A percentile compares a stretch with the other conserved stretches of the same genome.
These are phyloP conservation scores for Drosophila cracens DNA, from an alignment of 2,888 invertebrate genomes.

Conservation along the genomic window DNA sequence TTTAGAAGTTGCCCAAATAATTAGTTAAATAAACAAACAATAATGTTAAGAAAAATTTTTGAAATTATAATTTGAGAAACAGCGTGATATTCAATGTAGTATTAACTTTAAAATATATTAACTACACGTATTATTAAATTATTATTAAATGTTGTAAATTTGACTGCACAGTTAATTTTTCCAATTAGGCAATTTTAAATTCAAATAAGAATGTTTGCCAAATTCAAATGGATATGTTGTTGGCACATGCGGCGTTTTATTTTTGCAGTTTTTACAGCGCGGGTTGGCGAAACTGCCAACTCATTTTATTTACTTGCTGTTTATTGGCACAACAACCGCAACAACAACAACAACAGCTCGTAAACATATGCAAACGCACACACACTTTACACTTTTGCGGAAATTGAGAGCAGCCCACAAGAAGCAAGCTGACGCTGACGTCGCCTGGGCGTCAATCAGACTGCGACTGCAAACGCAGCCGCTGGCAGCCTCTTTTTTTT, in stretches of 20 bases:
- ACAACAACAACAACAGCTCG: conserved; percentile 11
- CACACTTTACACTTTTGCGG: conserved; percentile 42
- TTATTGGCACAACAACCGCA: conserved; percentile 27
- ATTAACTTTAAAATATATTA: not conserved
- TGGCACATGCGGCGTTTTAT: not conserved
- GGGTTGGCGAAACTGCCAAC: conserved; percentile 18
- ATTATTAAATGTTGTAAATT: not conserved
- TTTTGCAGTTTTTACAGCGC: conserved; percentile 3
- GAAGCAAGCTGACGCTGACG: conserved; percentile 12
- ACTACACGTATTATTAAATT: not conserved
- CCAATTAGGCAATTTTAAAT: conserved; percentile 13
- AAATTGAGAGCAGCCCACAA: conserved; percentile 56
- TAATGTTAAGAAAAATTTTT: not conserved
- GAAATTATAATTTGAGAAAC: not conserved
- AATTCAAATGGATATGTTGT: conserved; percentile 1
- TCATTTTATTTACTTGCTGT: conserved; percentile 34
- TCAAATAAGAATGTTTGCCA: not conserved
- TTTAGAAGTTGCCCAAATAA: conserved; percentile 42
- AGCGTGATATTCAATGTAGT: not conserved
- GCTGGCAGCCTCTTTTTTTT: conserved; percentile 17
- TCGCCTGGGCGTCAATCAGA: conserved; percentile 64
- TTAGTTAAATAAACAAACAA: conserved; percentile 23
- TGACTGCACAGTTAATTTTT: not conserved
- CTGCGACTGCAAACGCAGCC: conserved; percentile 25
- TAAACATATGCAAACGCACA: conserved; percentile 15